Percentiles rank a stretch among this genome's conserved stretches.
Evolutionary conservation across 2,797 vertebrate genomes (phyloP).

Genomic region (Molossus molossus): DNA sequence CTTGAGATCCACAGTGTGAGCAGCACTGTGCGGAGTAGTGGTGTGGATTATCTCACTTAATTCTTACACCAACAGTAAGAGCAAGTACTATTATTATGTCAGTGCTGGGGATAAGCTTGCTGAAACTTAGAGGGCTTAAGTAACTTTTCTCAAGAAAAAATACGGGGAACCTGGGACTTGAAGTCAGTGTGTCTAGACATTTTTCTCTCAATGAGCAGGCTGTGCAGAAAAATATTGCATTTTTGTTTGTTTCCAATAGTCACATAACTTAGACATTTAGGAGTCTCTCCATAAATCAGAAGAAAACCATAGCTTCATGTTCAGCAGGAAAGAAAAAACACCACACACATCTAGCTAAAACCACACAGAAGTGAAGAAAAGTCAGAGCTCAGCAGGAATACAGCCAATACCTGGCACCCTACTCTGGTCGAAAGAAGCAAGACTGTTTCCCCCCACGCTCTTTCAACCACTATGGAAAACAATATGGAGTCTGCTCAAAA

Average conservation of each 20-base stretch:
- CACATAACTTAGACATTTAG: not conserved
- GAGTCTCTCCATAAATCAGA: slow-evolving; percentile 10
- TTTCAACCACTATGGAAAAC: too few species aligned
- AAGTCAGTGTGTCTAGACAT: not conserved
- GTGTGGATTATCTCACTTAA: not conserved
- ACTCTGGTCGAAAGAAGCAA: not conserved
- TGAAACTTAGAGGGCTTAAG: slow-evolving; percentile 32
- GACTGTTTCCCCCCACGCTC: too few species aligned
- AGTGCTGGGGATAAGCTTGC: not conserved
- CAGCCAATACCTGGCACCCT: not conserved
- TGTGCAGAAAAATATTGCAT: not conserved
- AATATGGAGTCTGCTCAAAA: too few species aligned
- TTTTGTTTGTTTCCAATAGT: not conserved
- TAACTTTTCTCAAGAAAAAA: slow-evolving; percentile 63
- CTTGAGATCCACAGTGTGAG: not conserved
- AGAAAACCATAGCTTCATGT: not conserved
- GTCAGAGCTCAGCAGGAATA: not conserved
- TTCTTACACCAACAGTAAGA: not conserved
- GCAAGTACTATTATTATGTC: not conserved
- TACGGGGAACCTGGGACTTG: not conserved
- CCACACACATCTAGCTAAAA: not conserved
- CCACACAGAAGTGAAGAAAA: not conserved
- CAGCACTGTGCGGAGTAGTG: not conserved
- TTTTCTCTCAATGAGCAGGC: not conserved
- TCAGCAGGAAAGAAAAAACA: slow-evolving; percentile 12